phyloP scores from a whole-genome alignment of 2,113 vertebrate species.

The Eira barbara region DNA sequence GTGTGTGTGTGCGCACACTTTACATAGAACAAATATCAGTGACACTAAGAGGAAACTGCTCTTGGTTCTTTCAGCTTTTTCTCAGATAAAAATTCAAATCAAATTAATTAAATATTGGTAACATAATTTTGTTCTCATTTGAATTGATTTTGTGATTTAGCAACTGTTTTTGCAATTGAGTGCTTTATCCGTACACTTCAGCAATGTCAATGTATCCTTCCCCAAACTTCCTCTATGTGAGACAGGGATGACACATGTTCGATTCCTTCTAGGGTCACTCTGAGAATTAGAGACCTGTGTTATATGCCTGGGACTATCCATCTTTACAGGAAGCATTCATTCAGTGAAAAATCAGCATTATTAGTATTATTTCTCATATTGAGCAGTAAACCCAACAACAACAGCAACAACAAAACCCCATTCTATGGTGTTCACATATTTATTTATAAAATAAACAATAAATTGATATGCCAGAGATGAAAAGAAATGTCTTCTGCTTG shows the following conservation, averaged over 20 bases:
- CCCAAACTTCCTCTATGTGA: neutral
- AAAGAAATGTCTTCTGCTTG: neutral
- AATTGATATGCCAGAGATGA: neutral
- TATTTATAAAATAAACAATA: neutral
- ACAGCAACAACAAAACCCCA: neutral
- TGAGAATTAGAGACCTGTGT: neutral
- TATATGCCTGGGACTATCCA: neutral
- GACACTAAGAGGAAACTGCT: neutral
- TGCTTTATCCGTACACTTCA: neutral
- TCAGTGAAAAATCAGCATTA: neutral
- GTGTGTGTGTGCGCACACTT: neutral
- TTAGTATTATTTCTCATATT: neutral
- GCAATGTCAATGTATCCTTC: neutral
- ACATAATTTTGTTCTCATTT: neutral
- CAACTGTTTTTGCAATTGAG: neutral
- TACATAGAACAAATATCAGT: neutral
- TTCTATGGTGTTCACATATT: neutral
- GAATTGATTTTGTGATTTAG: neutral
- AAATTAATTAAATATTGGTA: neutral
- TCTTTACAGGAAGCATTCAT: neutral
- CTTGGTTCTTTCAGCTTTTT: neutral
- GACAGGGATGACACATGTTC: neutral
- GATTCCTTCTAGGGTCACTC: neutral
- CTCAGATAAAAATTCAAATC: conserved; percentile 4
- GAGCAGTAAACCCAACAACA: neutral